These are phyloP conservation scores for Sinohyriopsis cumingii DNA, from an alignment of 2,888 invertebrate species.

Conservation along the genomic window DNA sequence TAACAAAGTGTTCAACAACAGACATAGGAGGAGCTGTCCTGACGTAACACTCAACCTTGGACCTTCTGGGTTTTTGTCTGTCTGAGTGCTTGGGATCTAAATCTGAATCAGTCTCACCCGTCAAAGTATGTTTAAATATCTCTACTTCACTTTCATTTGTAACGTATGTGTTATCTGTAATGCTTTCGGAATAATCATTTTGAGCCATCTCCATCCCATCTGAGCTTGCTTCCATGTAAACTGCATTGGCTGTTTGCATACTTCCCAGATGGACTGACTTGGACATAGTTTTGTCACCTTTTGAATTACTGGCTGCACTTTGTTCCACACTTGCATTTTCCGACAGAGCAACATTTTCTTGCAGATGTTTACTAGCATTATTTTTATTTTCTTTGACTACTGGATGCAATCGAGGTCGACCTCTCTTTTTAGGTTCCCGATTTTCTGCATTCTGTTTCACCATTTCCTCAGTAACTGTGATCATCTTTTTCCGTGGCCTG, in stretches of 20 bases:
- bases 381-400: not conserved
- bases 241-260: too few relatives aligned
- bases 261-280: too few relatives aligned
- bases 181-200: too few relatives aligned
- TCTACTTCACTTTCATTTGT: too few relatives aligned
- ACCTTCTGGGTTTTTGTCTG: constrained; percentile 17
- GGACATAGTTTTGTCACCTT: too few relatives aligned
- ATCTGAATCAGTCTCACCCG: constrained; percentile 1
- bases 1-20: constrained; percentile 54
- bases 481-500: constrained; percentile 55
- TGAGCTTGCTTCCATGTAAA: too few relatives aligned
- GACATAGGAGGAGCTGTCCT: constrained; percentile 40
- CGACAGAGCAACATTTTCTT: not conserved
- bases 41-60: constrained; percentile 44
- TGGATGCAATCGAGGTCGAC: not conserved
- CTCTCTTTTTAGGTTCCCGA: not conserved
- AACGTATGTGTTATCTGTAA: too few relatives aligned
- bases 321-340: not conserved
- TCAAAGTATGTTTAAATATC: too few relatives aligned
- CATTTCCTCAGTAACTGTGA: not conserved
- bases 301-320: too few relatives aligned
- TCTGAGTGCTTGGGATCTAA: not conserved
- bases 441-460: not conserved
- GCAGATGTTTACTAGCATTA: not conserved
- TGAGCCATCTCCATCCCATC: too few relatives aligned